phyloP scores from a whole-genome alignment of 2,113 vertebrate species.

The Gallinago paraguaiae region DNA sequence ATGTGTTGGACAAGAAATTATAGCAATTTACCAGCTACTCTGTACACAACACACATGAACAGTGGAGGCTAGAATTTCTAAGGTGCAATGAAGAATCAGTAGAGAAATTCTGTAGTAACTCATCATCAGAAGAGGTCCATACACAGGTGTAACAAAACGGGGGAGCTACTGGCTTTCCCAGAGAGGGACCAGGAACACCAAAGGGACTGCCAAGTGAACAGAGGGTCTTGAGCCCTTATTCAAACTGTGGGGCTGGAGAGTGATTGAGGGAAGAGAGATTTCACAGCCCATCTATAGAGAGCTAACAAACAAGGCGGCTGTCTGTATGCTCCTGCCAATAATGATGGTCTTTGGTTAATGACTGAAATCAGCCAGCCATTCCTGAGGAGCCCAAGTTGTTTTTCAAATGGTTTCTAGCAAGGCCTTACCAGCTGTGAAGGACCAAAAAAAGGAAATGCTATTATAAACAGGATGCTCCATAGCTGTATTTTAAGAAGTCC shows the following conservation, averaged over 20 bases:
- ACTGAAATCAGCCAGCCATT: background rate
- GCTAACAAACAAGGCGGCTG: background rate
- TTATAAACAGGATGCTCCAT: background rate
- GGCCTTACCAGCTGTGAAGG: background rate
- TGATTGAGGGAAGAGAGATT: background rate
- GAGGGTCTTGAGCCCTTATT: background rate
- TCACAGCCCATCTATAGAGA: background rate
- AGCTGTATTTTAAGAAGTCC: background rate
- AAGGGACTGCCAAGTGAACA: background rate
- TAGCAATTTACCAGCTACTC: background rate
- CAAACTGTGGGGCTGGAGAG: background rate
- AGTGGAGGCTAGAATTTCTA: background rate
- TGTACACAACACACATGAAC: background rate
- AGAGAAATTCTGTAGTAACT: background rate
- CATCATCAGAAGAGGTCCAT: background rate
- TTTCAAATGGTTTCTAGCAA: constrained; percentile 2
- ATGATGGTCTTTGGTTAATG: background rate
- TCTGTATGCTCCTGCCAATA: background rate
- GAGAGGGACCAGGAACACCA: background rate
- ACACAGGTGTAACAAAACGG: background rate
- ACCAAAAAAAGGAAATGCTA: background rate
- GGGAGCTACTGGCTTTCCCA: background rate
- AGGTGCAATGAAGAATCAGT: background rate
- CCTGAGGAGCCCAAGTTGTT: background rate
- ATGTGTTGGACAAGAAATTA: background rate